Evolutionary conservation across 2,888 invertebrate genomes (phyloP).

Genomic region (Hybos culiciformis): DNA sequence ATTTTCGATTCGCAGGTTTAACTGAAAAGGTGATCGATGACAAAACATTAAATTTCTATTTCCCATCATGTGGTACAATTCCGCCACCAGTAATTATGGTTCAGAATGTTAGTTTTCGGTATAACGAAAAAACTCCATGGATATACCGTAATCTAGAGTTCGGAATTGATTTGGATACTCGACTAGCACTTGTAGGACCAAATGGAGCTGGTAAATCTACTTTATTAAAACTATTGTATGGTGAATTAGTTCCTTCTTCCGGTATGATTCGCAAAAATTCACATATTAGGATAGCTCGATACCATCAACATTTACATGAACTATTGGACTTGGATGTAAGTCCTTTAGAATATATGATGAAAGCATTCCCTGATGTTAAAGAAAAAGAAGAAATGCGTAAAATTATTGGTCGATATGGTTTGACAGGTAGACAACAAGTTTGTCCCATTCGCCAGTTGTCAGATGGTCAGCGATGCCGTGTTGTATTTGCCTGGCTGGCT

Average conservation of each 20-base stretch:
- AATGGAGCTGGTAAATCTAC: slow-evolving; percentile 99
- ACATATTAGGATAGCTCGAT: slow-evolving; percentile 91
- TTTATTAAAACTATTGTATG: slow-evolving; percentile 84
- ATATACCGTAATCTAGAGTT: slow-evolving; percentile 98
- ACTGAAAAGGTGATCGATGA: slow-evolving; percentile 90
- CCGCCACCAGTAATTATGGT: slow-evolving; percentile 99
- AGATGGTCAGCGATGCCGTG: slow-evolving; percentile 95
- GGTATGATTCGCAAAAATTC: slow-evolving; percentile 98
- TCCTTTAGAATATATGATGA: slow-evolving; percentile 98
- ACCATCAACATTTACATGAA: slow-evolving; percentile 98
- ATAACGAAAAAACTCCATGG: slow-evolving; percentile 70
- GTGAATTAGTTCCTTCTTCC: slow-evolving; percentile 86
- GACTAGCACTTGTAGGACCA: slow-evolving; percentile 89
- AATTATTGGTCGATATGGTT: slow-evolving; percentile 94
- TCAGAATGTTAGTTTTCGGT: slow-evolving; percentile 92
- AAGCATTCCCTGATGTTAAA: slow-evolving; percentile 88
- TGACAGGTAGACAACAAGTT: slow-evolving; percentile 92
- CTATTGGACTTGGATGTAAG: slow-evolving; percentile 86
- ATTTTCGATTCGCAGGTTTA: no score
- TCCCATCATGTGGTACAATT: slow-evolving; percentile 88
- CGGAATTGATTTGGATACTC: slow-evolving; percentile 95
- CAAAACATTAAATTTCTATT: slow-evolving; percentile 87
- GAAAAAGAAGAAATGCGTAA: slow-evolving; percentile 98
- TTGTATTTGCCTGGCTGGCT: slow-evolving; percentile 97
- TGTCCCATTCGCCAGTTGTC: slow-evolving; percentile 48